These are phyloP conservation scores for Drosophila mayaguana DNA, from an alignment of 2,888 invertebrate species.

Conservation along the genomic window DNA sequence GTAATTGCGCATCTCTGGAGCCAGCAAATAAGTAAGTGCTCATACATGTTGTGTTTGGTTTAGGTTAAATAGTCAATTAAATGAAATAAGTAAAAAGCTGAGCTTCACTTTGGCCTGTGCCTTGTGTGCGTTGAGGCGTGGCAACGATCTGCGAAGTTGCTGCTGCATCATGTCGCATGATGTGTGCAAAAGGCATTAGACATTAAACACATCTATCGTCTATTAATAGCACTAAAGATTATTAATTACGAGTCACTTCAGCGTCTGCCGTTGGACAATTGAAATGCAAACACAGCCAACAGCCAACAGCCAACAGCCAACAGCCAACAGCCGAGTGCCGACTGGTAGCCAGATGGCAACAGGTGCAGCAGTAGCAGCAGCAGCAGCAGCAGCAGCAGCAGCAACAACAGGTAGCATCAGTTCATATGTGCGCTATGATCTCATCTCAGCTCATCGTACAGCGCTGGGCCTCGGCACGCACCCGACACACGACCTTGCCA, in stretches of 20 bases:
- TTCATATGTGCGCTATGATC: conserved; percentile 60
- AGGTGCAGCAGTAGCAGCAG: conserved; percentile 50
- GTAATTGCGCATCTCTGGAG: conserved; percentile 42
- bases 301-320: conserved; percentile 2
- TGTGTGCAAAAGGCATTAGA: conserved; percentile 59
- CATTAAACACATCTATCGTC: conserved; percentile 53
- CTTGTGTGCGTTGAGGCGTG: conserved; percentile 38
- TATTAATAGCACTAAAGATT: conserved; percentile 69
- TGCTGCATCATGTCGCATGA: conserved; percentile 59
- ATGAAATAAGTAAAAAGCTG: conserved; percentile 62
- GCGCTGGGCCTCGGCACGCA: conserved; percentile 59
- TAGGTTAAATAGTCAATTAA: conserved; percentile 64
- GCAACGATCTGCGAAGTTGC: conserved; percentile 28
- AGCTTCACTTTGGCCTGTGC: conserved; percentile 59
- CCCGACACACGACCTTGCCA: conserved; percentile 67
- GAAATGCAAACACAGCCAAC: conserved; percentile 59
- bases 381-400: conserved; percentile 4
- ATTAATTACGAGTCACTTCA: conserved; percentile 60
- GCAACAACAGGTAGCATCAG: neutral
- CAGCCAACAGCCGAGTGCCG: neutral
- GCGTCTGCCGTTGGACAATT: conserved; percentile 53
- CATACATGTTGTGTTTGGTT: conserved; percentile 55
- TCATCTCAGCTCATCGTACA: conserved; percentile 55
- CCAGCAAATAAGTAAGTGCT: conserved; percentile 9
- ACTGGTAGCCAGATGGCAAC: conserved; percentile 48